These are phyloP conservation scores for Crotalus horridus DNA, from an alignment of 2,113 vertebrate genomes.

Conservation along the genomic window DNA sequence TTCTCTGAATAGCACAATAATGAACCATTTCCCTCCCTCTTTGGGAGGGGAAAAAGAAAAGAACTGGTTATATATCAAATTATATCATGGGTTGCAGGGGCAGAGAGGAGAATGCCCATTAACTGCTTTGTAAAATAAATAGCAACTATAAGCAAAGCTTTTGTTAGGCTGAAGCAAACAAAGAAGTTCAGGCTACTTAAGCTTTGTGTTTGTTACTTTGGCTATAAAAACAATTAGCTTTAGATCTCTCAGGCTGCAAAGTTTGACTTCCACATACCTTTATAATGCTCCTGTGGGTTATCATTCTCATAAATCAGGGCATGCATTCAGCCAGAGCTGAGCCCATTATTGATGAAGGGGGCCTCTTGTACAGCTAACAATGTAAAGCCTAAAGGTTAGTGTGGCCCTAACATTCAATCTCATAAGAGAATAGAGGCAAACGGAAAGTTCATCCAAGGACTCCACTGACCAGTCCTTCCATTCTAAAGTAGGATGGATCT, in stretches of 20 bases:
- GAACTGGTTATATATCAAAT: slow-evolving; percentile 38
- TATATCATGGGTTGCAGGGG: slow-evolving; percentile 11
- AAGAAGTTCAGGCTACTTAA: slow-evolving; percentile 51
- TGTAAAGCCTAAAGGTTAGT: slow-evolving; percentile 26
- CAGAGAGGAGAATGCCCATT: slow-evolving; percentile 5
- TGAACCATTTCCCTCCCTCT: neutral
- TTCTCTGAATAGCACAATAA: slow-evolving; percentile 29
- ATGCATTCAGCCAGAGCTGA: neutral
- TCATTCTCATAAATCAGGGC: slow-evolving; percentile 34
- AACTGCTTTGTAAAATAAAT: slow-evolving; percentile 65
- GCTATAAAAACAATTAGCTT: slow-evolving; percentile 70
- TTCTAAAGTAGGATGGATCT: neutral
- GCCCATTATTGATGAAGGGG: neutral
- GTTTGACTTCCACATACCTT: slow-evolving; percentile 37
- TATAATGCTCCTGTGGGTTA: slow-evolving; percentile 15
- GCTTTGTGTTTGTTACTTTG: slow-evolving; percentile 60
- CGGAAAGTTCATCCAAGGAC: neutral
- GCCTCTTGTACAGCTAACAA: slow-evolving; percentile 24
- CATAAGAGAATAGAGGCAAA: slow-evolving; percentile 36
- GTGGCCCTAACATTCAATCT: slow-evolving; percentile 26
- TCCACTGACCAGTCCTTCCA: neutral
- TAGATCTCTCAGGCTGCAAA: slow-evolving; percentile 37
- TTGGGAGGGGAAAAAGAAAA: neutral
- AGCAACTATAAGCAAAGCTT: slow-evolving; percentile 59
- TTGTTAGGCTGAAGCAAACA: slow-evolving; percentile 55